Conservation (phyloP, 2,888 invertebrate genomes). For the Taphrorychus bicolor region DNA sequence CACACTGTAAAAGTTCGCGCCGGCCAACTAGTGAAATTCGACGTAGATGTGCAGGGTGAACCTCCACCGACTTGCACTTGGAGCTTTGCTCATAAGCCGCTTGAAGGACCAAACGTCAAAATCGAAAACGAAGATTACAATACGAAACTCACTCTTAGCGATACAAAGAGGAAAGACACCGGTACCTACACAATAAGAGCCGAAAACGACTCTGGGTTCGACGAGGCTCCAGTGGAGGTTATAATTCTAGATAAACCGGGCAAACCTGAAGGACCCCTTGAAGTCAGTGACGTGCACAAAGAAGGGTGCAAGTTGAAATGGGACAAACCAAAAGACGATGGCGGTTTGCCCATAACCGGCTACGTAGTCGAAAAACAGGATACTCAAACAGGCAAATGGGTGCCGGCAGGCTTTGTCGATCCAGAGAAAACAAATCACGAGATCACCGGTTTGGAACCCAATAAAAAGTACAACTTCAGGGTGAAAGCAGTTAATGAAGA, state of each 20-base stretch:
- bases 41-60: slow-evolving; percentile 95
- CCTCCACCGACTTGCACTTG: slow-evolving; percentile 92
- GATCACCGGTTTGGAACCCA: slow-evolving; percentile 89
- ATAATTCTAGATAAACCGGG: slow-evolving; percentile 83
- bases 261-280: slow-evolving; percentile 90
- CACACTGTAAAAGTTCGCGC: slow-evolving; percentile 87
- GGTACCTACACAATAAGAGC: slow-evolving; percentile 92
- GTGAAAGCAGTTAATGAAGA: slow-evolving; percentile 97
- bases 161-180: slow-evolving; percentile 83
- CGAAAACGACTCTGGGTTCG: slow-evolving; percentile 91
- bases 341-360: slow-evolving; percentile 88
- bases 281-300: slow-evolving; percentile 88
- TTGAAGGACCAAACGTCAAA: slow-evolving; percentile 74
- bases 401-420: slow-evolving; percentile 83
- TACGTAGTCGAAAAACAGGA: slow-evolving; percentile 97
- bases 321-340: slow-evolving; percentile 96
- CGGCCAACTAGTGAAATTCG: slow-evolving; percentile 87
- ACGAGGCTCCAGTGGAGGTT: slow-evolving; percentile 94
- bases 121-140: slow-evolving; percentile 92
- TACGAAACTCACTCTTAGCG: slow-evolving; percentile 82
- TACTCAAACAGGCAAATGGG: slow-evolving; percentile 84
- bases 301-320: slow-evolving; percentile 94
- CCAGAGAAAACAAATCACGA: slow-evolving; percentile 83
- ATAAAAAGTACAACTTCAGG: slow-evolving; percentile 96
- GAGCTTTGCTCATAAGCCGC: slow-evolving; percentile 72